Percentiles rank a stretch among this genome's conserved stretches.
Conservation (phyloP, 1,140 invertebrate species). For the Tribolium castaneum region DNA sequence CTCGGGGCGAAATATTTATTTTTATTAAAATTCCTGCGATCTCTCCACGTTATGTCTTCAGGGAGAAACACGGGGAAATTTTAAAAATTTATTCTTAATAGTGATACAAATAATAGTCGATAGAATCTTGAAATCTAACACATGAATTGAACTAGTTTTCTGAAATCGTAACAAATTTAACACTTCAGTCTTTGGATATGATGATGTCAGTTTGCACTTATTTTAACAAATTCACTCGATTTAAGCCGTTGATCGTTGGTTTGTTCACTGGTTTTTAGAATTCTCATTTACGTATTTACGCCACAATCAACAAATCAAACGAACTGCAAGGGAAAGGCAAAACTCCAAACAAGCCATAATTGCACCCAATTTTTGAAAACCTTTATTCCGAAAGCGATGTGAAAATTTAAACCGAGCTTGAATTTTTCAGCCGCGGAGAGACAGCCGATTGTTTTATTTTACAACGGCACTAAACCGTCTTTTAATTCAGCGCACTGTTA, state of each 20-base stretch:
- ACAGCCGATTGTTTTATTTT: not conserved
- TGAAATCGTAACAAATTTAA: slow-evolving; percentile 39
- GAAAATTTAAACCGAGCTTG: not conserved
- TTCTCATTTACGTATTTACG: slow-evolving; percentile 31
- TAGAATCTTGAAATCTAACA: slow-evolving; percentile 18
- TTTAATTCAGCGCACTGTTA: not conserved
- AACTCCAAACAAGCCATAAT: not conserved
- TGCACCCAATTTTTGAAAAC: too few species aligned
- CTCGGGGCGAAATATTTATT: not conserved
- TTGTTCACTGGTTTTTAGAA: slow-evolving; percentile 1
- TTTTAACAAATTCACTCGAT: slow-evolving; percentile 5
- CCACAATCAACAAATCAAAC: not conserved
- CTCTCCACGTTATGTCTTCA: too few species aligned
- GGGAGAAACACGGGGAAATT: not conserved
- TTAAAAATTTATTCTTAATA: slow-evolving; percentile 2
- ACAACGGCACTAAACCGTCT: not conserved
- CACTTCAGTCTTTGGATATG: slow-evolving; percentile 49
- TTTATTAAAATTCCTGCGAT: slow-evolving; percentile 3
- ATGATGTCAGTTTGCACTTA: slow-evolving; percentile 34
- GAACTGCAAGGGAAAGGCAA: not conserved
- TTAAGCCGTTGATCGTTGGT: slow-evolving; percentile 15
- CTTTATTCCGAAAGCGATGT: not conserved
- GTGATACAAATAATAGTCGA: slow-evolving; percentile 5
- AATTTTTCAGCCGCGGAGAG: not conserved
- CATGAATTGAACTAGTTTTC: slow-evolving; percentile 34